Conservation (phyloP, 2,797 vertebrate species). For the Epinephelus malabaricus region DNA sequence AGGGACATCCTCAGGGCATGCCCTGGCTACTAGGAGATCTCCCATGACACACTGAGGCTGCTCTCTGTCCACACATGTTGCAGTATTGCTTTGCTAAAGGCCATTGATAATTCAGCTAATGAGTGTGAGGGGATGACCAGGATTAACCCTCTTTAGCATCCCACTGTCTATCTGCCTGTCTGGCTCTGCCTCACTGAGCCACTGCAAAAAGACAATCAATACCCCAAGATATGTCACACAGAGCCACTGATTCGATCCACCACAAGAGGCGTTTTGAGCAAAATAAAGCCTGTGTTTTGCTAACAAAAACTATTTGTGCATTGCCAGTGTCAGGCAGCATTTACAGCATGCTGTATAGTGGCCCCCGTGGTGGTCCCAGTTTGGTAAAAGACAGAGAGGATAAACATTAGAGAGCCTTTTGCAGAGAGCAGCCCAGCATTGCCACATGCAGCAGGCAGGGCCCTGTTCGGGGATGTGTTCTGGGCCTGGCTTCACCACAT, state of each 20-base stretch:
- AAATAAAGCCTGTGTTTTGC: slow-evolving; percentile 26
- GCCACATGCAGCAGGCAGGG: slow-evolving; percentile 70
- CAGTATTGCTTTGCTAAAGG: slow-evolving; percentile 84
- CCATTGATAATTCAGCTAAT: slow-evolving; percentile 91
- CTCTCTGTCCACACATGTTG: slow-evolving; percentile 88
- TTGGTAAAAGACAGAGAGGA: slow-evolving; percentile 34
- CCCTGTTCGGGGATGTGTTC: slow-evolving; percentile 57
- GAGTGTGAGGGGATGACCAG: slow-evolving; percentile 84
- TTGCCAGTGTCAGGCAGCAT: slow-evolving; percentile 1
- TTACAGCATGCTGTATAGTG: background rate
- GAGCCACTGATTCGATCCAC: slow-evolving; percentile 27
- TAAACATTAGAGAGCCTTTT: slow-evolving; percentile 41
- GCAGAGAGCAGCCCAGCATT: slow-evolving; percentile 49
- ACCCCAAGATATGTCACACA: slow-evolving; percentile 47
- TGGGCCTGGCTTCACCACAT: slow-evolving; percentile 78
- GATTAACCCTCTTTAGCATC: slow-evolving; percentile 90
- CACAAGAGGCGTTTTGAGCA: slow-evolving; percentile 13
- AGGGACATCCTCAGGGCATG: slow-evolving; percentile 70
- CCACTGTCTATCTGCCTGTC: slow-evolving; percentile 68
- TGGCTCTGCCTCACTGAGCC: slow-evolving; percentile 57
- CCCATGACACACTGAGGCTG: slow-evolving; percentile 80
- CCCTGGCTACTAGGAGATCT: slow-evolving; percentile 57
- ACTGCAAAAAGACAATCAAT: slow-evolving; percentile 71
- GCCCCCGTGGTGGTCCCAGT: slow-evolving; percentile 42
- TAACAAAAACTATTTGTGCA: background rate